Conservation (phyloP, 1,140 invertebrate species). For the Brachionus manjavacas region DNA sequence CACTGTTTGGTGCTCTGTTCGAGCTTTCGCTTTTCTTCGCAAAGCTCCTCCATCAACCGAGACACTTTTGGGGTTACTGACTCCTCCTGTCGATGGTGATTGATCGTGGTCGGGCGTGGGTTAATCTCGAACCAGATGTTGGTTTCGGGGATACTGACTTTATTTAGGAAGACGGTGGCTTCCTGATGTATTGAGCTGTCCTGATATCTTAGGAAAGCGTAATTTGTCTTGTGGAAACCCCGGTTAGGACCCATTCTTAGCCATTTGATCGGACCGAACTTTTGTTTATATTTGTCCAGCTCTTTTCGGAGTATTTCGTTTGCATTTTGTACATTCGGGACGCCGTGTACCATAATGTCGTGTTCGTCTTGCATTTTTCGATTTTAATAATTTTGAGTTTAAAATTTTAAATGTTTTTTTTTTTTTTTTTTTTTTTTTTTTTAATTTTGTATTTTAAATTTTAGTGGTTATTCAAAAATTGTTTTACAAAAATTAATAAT, state of each 20-base stretch:
- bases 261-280: neutral
- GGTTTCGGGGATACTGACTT: neutral
- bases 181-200: neutral
- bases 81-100: neutral
- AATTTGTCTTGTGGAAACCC: neutral
- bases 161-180: neutral
- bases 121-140: neutral
- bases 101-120: neutral
- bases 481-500: neutral
- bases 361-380: neutral
- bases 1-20: neutral
- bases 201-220: neutral
- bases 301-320: neutral
- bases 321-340: neutral
- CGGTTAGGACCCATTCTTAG: neutral
- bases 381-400: neutral
- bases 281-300: neutral
- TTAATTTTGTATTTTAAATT: neutral
- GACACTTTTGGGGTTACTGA: neutral
- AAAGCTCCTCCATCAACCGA: neutral
- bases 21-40: neutral
- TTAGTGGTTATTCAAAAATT: neutral
- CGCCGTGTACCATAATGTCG: neutral
- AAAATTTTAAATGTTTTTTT: neutral
- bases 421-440: neutral